Percentiles rank a stretch among this genome's conserved stretches.
phyloP scores from a whole-genome alignment of 1,140 invertebrate species.

The Eriocheir sinensis region DNA sequence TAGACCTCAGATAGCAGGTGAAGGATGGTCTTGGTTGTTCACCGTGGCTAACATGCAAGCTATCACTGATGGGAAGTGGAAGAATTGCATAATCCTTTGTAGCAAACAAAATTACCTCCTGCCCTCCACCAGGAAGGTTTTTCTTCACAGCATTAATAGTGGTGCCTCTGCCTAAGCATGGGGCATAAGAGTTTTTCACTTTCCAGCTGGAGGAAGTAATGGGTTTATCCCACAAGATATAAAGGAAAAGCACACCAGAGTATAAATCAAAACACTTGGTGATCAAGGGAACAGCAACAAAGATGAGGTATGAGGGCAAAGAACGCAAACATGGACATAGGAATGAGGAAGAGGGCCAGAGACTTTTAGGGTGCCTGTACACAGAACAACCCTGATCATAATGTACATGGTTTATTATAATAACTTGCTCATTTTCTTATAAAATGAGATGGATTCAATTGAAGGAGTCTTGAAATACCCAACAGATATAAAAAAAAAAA shows the following conservation, averaged over 20 bases:
- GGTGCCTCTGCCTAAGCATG: background rate
- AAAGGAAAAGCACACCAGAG: constrained; percentile 28
- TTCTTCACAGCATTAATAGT: background rate
- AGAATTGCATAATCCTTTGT: too few relatives aligned
- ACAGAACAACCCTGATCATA: constrained; percentile 35
- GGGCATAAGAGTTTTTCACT: background rate
- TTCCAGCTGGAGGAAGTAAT: background rate
- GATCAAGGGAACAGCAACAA: background rate
- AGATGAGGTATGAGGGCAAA: constrained; percentile 18
- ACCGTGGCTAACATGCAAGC: background rate
- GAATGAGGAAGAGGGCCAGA: background rate
- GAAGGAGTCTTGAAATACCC: constrained; percentile 37
- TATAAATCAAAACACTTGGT: background rate
- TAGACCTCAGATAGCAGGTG: background rate
- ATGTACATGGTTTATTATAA: constrained; percentile 23
- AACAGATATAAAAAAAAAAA: background rate
- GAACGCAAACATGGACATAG: background rate
- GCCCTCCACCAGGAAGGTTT: background rate
- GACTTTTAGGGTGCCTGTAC: background rate
- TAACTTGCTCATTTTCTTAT: constrained; percentile 52
- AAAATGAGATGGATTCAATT: constrained; percentile 43
- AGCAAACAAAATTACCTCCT: background rate
- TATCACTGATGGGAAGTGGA: background rate
- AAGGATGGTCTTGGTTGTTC: background rate
- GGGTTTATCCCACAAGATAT: background rate